Percentiles rank a stretch among this genome's conserved stretches.
These are phyloP conservation scores for Andinoacara biseriatus DNA, from an alignment of 2,113 vertebrate species.

Conservation along the genomic window DNA sequence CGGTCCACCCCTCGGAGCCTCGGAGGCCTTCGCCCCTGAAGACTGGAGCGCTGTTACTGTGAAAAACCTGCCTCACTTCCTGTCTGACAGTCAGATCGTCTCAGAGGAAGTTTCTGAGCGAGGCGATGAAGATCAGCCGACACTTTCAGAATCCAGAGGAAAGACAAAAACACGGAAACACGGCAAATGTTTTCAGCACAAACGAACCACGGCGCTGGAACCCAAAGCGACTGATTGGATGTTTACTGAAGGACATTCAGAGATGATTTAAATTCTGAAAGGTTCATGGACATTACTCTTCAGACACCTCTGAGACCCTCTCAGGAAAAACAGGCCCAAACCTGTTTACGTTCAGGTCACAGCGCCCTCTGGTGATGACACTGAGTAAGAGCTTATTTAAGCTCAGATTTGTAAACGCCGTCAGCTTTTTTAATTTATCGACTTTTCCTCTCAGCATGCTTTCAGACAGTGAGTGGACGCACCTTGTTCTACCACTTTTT, in stretches of 20 bases:
- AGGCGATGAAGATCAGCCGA: background rate
- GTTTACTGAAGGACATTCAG: background rate
- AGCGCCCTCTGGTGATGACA: too few species aligned
- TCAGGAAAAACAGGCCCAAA: background rate
- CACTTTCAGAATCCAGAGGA: background rate
- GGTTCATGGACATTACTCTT: background rate
- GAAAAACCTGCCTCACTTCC: constrained; percentile 24
- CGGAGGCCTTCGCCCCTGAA: constrained; percentile 41
- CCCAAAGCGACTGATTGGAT: background rate
- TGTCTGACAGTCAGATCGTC: background rate
- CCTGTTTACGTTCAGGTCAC: background rate
- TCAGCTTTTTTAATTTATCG: background rate
- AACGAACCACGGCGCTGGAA: background rate
- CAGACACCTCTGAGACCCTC: background rate
- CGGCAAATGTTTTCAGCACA: background rate
- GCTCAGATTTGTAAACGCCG: background rate
- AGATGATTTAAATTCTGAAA: background rate
- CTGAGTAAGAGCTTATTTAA: background rate
- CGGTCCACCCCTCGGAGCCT: constrained; percentile 45
- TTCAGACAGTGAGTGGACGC: too few species aligned
- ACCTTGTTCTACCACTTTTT: too few species aligned
- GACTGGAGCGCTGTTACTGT: background rate
- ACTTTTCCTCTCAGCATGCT: too few species aligned
- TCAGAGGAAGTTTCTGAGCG: background rate
- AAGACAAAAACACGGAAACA: background rate